phyloP scores from a whole-genome alignment of 2,888 invertebrate genomes.

The Dioctria linearis region DNA sequence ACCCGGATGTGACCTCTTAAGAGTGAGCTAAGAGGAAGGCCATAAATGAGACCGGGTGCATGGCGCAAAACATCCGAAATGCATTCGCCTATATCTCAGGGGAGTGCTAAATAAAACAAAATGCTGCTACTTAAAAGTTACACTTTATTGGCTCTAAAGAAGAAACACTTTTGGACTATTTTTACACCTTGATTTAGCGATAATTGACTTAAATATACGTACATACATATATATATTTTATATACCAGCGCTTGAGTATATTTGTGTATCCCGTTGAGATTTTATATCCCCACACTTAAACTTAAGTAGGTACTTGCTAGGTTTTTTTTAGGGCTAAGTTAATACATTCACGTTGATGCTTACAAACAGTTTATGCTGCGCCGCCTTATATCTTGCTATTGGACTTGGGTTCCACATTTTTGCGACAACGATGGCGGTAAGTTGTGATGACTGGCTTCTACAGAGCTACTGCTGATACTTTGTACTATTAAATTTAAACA shows the following conservation, averaged over 20 bases:
- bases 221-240: not conserved
- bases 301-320: not conserved
- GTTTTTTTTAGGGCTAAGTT: not conserved
- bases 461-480: constrained; percentile 73
- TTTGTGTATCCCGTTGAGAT: constrained; percentile 36
- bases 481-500: constrained; percentile 81
- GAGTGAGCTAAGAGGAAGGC: constrained; percentile 60
- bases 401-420: constrained; percentile 67
- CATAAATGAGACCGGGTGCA: constrained; percentile 10
- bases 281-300: not conserved
- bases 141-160: constrained; percentile 53
- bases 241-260: constrained; percentile 17
- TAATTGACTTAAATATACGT: constrained; percentile 39
- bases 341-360: not conserved
- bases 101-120: constrained; percentile 52
- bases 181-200: constrained; percentile 56
- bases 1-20: constrained; percentile 64
- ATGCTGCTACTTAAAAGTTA: constrained; percentile 52
- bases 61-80: constrained; percentile 54
- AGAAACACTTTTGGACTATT: constrained; percentile 48
- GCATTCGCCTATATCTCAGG: constrained; percentile 46
- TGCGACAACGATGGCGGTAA: constrained; percentile 65
- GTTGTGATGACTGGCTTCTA: constrained; percentile 39
- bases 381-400: constrained; percentile 13
- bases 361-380: not conserved